Conservation (phyloP, 2,797 vertebrate species). For the Micrastur ruficollis region DNA sequence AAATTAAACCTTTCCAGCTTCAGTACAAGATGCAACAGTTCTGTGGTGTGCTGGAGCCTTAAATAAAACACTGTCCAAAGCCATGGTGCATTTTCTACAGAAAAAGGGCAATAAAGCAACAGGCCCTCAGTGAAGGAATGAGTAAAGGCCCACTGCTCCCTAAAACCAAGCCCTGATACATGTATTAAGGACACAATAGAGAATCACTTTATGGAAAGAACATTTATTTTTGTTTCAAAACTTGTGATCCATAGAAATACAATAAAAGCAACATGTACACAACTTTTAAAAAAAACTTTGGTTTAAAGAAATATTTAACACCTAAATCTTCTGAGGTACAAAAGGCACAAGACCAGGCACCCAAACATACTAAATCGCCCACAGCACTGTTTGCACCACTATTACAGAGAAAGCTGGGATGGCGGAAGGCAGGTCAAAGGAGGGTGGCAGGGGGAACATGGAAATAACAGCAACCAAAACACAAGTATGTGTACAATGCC, state of each 20-base stretch:
- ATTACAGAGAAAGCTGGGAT: not conserved
- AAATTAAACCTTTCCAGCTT: not conserved
- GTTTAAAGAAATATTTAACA: conserved; percentile 70
- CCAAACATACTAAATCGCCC: not conserved
- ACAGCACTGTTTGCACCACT: not conserved
- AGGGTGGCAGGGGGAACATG: not conserved
- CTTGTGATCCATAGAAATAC: conserved; percentile 63
- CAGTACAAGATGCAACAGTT: not conserved
- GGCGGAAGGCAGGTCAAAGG: not conserved
- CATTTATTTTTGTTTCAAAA: conserved; percentile 74
- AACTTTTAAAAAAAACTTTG: conserved; percentile 49
- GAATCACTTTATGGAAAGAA: conserved; percentile 50
- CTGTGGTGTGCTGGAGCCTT: not conserved
- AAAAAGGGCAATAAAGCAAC: not conserved
- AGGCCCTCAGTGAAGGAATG: not conserved
- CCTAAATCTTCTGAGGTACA: conserved; percentile 67
- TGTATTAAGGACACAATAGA: not conserved
- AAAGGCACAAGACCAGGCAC: conserved; percentile 59
- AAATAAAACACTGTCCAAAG: not conserved
- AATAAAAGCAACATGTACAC: conserved; percentile 72
- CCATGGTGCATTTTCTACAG: not conserved
- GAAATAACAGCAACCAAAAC: not conserved
- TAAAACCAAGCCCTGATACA: not conserved
- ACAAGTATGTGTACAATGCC: not conserved
- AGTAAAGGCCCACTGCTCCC: not conserved